These are phyloP conservation scores for Pangasius macronema DNA, from an alignment of 2,797 vertebrate species.

Conservation along the genomic window DNA sequence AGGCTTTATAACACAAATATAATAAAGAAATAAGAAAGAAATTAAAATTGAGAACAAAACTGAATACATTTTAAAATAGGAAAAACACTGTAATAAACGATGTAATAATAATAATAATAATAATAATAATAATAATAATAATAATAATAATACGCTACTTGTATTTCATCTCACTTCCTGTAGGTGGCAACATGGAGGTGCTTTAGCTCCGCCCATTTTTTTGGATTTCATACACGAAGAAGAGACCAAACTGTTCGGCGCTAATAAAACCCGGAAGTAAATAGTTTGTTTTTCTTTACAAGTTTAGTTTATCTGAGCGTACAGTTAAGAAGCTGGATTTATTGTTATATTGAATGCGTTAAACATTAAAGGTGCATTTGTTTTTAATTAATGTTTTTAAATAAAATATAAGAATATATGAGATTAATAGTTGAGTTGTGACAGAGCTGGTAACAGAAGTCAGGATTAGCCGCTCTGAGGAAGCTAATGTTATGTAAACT, in stretches of 20 bases:
- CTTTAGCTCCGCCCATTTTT: not conserved
- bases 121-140: not conserved
- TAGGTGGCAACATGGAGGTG: not conserved
- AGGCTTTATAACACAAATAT: no score
- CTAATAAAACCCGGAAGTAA: conserved; percentile 15
- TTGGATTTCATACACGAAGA: not conserved
- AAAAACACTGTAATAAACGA: no score
- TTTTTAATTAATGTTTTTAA: not conserved
- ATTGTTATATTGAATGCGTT: not conserved
- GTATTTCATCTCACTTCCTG: not conserved
- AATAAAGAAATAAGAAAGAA: conserved; percentile 23
- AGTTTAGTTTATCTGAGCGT: not conserved
- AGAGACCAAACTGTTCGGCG: not conserved
- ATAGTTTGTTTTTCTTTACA: not conserved
- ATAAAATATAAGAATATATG: no score
- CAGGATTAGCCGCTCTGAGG: not conserved
- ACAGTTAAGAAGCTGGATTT: not conserved
- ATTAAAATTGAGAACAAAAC: conserved; percentile 42
- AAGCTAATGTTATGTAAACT: not conserved
- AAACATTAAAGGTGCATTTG: no score
- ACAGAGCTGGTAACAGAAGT: no score
- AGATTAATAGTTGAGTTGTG: not conserved
- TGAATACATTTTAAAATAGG: not conserved
- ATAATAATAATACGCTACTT: conserved; percentile 28
- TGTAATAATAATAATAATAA: not conserved